Evolutionary conservation across 2,113 vertebrate species (phyloP), one percentile per base, ranked within the genome.

Genomic region (Chaetodon trifascialis): DNA sequence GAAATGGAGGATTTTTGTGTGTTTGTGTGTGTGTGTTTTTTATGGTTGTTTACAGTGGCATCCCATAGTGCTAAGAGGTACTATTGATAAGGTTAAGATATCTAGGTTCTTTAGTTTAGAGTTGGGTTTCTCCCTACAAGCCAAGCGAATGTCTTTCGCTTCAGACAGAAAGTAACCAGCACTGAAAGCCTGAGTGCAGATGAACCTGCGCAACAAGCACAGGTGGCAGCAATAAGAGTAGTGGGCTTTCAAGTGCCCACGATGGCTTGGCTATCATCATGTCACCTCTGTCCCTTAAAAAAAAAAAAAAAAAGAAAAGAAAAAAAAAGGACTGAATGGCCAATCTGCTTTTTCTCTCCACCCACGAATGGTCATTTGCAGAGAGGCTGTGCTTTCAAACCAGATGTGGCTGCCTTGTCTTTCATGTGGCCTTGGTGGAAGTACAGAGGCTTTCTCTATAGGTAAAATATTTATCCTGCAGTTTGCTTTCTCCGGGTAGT

Each of bases 361-460:
- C 83, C 79, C 54, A 86, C 79, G 36, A 88, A 87, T 80, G 88
- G 87, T 91, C 75, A 80, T 92, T 90, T 90, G 83, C 79, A 73
- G 88, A 86, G 76, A 90, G 79, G 72, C 79, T 79, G 67, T 21
- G 58, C 76, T 92, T 85, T 80, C 73, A 90, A 86, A 93, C 91
- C 55, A 86, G 92, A 88, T 55, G 56, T 82, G 86, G 30, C 88
- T 83, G 76, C 49, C 44, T 92, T 76, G 85, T 88, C 64, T 82
- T 87, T 79, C 58, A 44, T 63, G 56, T 68, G 17, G 76, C 65
- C 44, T 73, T 54, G 30, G 11, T 71, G 36, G 60, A 79, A 44
- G 60, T 38, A 60, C 63, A 73, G 54, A 52, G 30, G 71, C 51
- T 44, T 55, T 30, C 72, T 66, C 55, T 51, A 80, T 71, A 49